phyloP scores from a whole-genome alignment of 2,888 invertebrate genomes.

The Resseliella maxima region DNA sequence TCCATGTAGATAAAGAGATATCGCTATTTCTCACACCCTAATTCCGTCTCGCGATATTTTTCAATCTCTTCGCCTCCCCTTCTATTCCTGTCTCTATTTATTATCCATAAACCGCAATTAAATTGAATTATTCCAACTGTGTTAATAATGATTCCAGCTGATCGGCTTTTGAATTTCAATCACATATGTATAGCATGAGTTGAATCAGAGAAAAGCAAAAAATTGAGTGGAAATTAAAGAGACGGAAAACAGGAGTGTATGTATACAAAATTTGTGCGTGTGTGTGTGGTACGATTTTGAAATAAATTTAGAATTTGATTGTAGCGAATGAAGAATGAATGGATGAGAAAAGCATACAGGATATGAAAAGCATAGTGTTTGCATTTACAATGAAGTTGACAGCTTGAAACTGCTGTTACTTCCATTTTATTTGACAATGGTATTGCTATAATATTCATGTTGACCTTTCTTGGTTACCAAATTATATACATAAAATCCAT shows the following conservation, averaged over 20 bases:
- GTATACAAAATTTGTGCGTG: neutral
- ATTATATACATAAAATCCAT: neutral
- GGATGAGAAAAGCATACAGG: neutral
- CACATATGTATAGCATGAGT: neutral
- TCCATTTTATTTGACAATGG: neutral
- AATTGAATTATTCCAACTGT: slow-evolving; percentile 31
- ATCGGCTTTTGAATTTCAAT: slow-evolving; percentile 44
- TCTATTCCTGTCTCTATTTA: neutral
- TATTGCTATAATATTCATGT: neutral
- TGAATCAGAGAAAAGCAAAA: neutral
- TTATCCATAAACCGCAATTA: slow-evolving; percentile 2
- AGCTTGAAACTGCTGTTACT: neutral
- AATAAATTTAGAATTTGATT: neutral
- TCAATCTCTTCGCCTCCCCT: neutral
- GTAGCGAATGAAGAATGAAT: neutral
- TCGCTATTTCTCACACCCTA: too few species aligned
- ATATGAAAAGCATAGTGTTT: neutral
- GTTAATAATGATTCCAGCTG: slow-evolving; percentile 11
- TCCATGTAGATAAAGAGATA: too few species aligned
- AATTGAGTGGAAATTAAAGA: neutral
- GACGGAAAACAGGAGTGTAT: neutral
- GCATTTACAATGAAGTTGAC: neutral
- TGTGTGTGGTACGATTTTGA: neutral
- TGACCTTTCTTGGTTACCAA: neutral
- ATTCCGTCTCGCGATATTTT: too few species aligned